These are phyloP conservation scores for Liasis olivaceus DNA, from an alignment of 2,797 vertebrate genomes.

Conservation along the genomic window DNA sequence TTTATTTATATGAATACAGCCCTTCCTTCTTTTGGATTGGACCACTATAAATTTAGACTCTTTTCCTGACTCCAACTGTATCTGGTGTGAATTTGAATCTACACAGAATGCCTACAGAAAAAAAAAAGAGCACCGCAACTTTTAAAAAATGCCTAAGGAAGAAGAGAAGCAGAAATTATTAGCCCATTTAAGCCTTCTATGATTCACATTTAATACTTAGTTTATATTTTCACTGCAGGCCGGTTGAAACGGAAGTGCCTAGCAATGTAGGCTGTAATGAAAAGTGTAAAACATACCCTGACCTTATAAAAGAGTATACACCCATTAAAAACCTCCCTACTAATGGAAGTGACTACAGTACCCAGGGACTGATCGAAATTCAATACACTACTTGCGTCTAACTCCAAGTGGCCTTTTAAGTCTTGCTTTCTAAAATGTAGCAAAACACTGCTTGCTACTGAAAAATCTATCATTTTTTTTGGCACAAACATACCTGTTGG, in stretches of 20 bases:
- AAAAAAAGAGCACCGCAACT: constrained; percentile 3
- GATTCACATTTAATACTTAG: neutral
- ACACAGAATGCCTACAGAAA: neutral
- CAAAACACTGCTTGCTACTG: neutral
- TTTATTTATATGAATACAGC: neutral
- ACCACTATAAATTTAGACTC: neutral
- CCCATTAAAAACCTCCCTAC: constrained; percentile 57
- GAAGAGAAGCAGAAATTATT: constrained; percentile 18
- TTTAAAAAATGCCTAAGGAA: constrained; percentile 22
- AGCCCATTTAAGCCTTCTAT: constrained; percentile 12
- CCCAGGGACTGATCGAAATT: constrained; percentile 39
- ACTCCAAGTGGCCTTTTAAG: constrained; percentile 52
- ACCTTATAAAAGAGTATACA: constrained; percentile 62
- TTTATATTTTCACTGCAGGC: constrained; percentile 7
- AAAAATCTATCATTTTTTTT: neutral
- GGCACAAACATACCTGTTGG: too few relatives aligned
- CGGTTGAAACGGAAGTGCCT: constrained; percentile 25
- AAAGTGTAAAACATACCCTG: constrained; percentile 60
- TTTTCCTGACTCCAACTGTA: neutral
- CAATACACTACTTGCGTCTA: constrained; percentile 47
- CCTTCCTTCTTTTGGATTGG: neutral
- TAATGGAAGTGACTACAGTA: constrained; percentile 47
- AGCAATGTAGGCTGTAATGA: constrained; percentile 34
- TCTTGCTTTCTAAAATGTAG: constrained; percentile 26
- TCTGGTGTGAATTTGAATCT: constrained; percentile 3